A percentile compares a stretch with the other conserved stretches of the same genome.
phyloP scores from a whole-genome alignment of 2,888 invertebrate genomes.

The Xylota sylvarum region DNA sequence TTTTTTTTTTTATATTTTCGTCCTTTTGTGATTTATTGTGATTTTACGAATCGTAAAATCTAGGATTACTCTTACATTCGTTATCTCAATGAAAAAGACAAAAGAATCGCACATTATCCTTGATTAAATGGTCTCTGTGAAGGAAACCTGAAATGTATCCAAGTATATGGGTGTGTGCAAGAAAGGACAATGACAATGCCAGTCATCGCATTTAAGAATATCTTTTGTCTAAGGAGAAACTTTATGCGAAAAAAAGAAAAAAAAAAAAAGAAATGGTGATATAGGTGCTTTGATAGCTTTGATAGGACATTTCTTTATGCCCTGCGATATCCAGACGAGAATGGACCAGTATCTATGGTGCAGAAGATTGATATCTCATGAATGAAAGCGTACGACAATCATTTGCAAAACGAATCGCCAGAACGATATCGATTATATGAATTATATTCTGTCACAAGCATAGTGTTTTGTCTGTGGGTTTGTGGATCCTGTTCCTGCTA shows the following conservation, averaged over 20 bases:
- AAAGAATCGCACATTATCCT: conserved; percentile 71
- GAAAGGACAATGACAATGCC: conserved; percentile 41
- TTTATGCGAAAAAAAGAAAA: conserved; percentile 46
- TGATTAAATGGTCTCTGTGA: conserved; percentile 62
- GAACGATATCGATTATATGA: conserved; percentile 48
- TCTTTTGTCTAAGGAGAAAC: conserved; percentile 41
- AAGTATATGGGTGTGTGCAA: not conserved
- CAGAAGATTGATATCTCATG: conserved; percentile 57
- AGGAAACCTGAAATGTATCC: not conserved
- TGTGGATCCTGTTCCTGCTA: not conserved
- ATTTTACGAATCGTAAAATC: conserved; percentile 70
- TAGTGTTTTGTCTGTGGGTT: not conserved
- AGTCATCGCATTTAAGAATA: conserved; percentile 51
- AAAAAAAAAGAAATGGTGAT: conserved; percentile 25
- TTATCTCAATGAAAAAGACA: conserved; percentile 62
- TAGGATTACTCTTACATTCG: conserved; percentile 58
- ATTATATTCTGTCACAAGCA: conserved; percentile 29
- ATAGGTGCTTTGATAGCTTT: conserved; percentile 19
- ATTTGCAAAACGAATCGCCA: conserved; percentile 39
- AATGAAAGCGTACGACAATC: conserved; percentile 41
- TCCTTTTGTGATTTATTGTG: conserved; percentile 66
- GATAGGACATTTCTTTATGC: conserved; percentile 1
- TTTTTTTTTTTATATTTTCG: conserved; percentile 15
- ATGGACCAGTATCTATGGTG: conserved; percentile 10
- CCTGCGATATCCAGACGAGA: conserved; percentile 12